These are phyloP conservation scores for Accipiter virgatus DNA, from an alignment of 2,113 vertebrate species.

Conservation along the genomic window DNA sequence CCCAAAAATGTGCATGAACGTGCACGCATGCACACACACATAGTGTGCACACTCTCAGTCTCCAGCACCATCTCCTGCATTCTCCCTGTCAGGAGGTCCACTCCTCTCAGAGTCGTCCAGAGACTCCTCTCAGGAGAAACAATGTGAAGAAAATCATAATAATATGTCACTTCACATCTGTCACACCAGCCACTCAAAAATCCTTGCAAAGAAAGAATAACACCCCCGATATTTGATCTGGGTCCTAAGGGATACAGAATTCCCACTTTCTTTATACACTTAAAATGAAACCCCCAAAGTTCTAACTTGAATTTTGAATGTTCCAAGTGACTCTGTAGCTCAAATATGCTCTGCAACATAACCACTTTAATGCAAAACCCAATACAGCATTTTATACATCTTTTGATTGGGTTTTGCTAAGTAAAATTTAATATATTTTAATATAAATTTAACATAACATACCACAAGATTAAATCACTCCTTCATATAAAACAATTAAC, in stretches of 20 bases:
- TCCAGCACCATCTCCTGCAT: not conserved
- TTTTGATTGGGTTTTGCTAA: not conserved
- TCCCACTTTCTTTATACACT: not conserved
- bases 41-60: accelerated
- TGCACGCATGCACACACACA: too few relatives aligned
- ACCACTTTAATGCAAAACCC: not conserved
- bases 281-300: not conserved
- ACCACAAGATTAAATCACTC: not conserved
- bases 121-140: not conserved
- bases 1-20: accelerated
- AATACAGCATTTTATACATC: not conserved
- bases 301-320: not conserved
- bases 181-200: not conserved
- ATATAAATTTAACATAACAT: not conserved
- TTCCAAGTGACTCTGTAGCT: not conserved
- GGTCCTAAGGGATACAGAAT: not conserved
- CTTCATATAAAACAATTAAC: not conserved
- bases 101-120: not conserved
- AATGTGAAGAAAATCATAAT: not conserved
- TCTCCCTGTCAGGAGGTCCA: not conserved
- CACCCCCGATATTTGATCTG: not conserved
- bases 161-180: not conserved
- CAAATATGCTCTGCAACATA: not conserved
- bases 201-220: not conserved
- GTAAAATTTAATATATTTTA: not conserved